phyloP scores from a whole-genome alignment of 2,797 vertebrate species.

The Hemitrygon akajei region DNA sequence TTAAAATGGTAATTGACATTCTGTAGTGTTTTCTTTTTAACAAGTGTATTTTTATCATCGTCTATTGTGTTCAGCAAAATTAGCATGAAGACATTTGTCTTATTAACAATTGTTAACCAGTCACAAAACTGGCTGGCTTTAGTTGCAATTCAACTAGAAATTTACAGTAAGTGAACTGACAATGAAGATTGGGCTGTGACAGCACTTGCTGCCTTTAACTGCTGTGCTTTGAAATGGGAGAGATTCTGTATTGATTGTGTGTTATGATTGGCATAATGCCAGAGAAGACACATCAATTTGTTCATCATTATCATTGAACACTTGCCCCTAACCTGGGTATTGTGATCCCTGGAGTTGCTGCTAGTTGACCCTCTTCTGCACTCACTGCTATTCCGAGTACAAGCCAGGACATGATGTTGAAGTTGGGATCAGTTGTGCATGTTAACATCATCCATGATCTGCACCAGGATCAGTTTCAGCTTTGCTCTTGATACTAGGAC shows the following conservation, averaged over 20 bases:
- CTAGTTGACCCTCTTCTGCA: no score
- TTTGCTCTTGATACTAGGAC: no score
- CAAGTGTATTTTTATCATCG: neutral
- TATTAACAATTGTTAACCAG: neutral
- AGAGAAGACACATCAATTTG: neutral
- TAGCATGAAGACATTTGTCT: neutral
- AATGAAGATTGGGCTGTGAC: neutral
- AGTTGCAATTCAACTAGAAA: neutral
- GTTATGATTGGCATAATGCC: neutral
- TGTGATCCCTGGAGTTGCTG: no score
- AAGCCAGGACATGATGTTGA: no score
- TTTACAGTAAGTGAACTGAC: neutral
- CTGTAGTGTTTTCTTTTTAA: neutral
- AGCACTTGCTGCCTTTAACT: neutral
- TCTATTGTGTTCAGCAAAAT: neutral
- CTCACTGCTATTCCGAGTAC: no score
- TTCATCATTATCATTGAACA: no score
- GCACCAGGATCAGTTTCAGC: no score
- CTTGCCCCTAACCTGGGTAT: no score
- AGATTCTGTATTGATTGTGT: neutral
- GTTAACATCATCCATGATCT: no score
- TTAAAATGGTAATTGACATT: conserved; percentile 31
- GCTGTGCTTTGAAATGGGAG: neutral
- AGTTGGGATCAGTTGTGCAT: no score
- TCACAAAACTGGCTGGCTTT: neutral